Base-by-base conservation (phyloP, 2,113 vertebrate genomes). In the Beaufortia kweichowensis region DNA sequence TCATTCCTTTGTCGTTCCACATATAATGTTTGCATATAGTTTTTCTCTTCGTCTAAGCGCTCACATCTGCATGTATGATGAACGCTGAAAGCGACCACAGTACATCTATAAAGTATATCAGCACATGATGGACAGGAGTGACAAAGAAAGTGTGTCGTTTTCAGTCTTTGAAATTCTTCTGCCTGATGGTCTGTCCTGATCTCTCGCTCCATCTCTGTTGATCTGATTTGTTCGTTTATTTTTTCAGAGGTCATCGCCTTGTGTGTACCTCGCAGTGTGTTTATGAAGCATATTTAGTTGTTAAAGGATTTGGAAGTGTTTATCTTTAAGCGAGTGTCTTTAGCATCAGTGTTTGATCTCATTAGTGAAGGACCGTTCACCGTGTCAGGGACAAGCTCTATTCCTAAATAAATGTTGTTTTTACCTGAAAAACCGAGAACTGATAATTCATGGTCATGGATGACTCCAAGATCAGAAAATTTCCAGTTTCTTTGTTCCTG, bases 111-210 rank as follows among this genome's bases (percentile, higher is more conserved):
- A 46, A 19, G 8, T 72, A n/a, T 23, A 72, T 59, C 55, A 35
- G 33, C 55, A 29, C 31, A 39, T 56, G 33, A 68, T 28, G 63
- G 80, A 35, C 70, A 31, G 76, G 55, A 82, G 68, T 55, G 50
- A 78, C 46, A 69, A 35, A 78, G 64, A 57, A 69, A 46, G 57
- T 28, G 39, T 73, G 62, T 56, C n/a, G 14, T 62, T 56, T 65
- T 29, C 69, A 33, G 53, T 53, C 62, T 78, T 62, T 81, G 71
- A 59, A 70, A 68, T 73, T 35, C 24, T 55, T 77, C 46, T n/a
- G 79, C 75, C 63, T 17, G 35, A 82, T 70, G 70, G 60, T 70
- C 64, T n/a, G 62, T 74, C 69, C 76, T 63, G 76, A 78, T 78
- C 76, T 82, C 80, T 56, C 14, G 43, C 59, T 35, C n/a, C 26